Evolutionary conservation across 2,888 invertebrate species (phyloP).

Genomic region (Drosophila affinis): DNA sequence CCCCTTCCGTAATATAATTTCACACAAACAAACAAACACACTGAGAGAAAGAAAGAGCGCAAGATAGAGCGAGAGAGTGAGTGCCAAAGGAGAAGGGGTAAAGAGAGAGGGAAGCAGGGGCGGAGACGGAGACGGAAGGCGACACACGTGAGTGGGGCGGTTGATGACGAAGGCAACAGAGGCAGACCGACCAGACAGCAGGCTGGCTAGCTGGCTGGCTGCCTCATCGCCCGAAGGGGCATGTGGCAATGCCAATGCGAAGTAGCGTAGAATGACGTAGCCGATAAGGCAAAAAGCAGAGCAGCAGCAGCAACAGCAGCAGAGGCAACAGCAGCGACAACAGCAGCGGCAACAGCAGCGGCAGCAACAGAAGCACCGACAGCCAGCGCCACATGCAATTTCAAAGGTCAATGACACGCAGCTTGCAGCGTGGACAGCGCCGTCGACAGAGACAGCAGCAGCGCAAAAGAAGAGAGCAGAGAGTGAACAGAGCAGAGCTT

Average conservation of each 20-base stretch:
- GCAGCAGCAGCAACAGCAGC: conserved; percentile 56
- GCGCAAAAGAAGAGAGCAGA: conserved; percentile 22
- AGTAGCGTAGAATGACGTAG: conserved; percentile 77
- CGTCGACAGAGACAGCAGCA: conserved; percentile 25
- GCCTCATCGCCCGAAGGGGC: conserved; percentile 37
- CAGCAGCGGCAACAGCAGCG: conserved; percentile 41
- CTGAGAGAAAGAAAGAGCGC: conserved; percentile 4
- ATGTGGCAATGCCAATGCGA: conserved; percentile 66
- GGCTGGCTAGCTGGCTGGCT: conserved; percentile 45
- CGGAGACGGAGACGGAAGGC: background rate
- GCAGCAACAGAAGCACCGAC: conserved; percentile 58
- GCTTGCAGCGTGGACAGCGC: conserved; percentile 53
- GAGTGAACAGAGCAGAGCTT: conserved; percentile 41
- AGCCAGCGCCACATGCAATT: conserved; percentile 70
- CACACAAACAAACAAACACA: conserved; percentile 63
- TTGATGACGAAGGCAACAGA: conserved; percentile 30
- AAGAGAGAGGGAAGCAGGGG: conserved; percentile 2
- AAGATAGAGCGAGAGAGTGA: background rate
- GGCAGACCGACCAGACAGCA: conserved; percentile 40
- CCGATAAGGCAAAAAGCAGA: conserved; percentile 28
- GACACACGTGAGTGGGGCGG: conserved; percentile 26
- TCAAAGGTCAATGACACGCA: conserved; percentile 78
- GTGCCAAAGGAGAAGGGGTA: background rate
- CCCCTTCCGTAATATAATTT: conserved; percentile 70
- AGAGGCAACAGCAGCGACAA: conserved; percentile 55